Evolutionary conservation across 2,797 vertebrate species (phyloP), one percentile per base, ranked within the genome.

Genomic region (Onychomys arenicola): DNA sequence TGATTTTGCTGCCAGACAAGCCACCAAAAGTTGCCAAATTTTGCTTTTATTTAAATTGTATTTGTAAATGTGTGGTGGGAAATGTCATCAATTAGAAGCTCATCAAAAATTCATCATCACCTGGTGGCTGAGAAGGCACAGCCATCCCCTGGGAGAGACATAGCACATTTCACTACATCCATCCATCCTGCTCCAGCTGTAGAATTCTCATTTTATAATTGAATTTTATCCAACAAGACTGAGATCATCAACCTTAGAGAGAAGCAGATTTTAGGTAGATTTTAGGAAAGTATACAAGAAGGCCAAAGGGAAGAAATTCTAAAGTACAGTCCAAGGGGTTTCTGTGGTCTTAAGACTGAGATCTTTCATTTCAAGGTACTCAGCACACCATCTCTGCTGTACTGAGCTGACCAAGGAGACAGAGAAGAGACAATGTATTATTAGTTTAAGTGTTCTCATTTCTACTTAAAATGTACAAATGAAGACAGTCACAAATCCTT

Each of bases 81-180:
- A 90, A 89, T 83, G 86, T 75, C 89, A 91, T 83, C 89, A 80
- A 89, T 97, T 93, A 91, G 85, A 90, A 93, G 73, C 49, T 89
- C 63, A 89, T 96, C 81, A 97, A 92, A 95, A 95, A 95, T 96
- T 96, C 93, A 93, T 93, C 87, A 90, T 96, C 82, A 92, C 73
- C 73, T 90, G 77, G 73, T 92, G 55, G 63, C 94, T 90, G 92
- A 71, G 87, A 89, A 82, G 81, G 77, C 63, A 81, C 57, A 95
- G 76, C 25, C 37, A 55, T 78, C 82, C 61, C 88, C 32, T 17
- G 67, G 69, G 81, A 93, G 88, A 84, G 57, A 76, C 84, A 81
- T 25, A 76, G 67, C 16, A 46, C n/a, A 46, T 93, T 69, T 65
- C 25, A 32, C 77, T 52, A 9, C 37, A 61, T 29, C 40, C 37